Evolutionary conservation across 2,797 vertebrate species (phyloP).

Genomic region (Falco berigora): DNA sequence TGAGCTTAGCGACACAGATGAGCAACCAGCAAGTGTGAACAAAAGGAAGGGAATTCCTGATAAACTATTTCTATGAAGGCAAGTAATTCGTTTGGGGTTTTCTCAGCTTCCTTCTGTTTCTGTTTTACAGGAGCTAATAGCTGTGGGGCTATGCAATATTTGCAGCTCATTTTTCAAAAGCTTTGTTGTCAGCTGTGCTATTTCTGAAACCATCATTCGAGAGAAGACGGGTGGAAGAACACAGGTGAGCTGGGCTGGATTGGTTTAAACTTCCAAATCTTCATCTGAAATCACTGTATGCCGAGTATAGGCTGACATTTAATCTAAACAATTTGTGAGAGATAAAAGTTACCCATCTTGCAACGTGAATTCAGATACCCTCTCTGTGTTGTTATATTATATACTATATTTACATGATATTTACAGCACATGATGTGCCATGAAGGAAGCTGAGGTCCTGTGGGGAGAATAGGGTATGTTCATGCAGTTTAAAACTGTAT

Average conservation of each 20-base stretch:
- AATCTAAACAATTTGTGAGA: neutral
- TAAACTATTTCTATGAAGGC: neutral
- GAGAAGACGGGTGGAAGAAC: conserved; percentile 70
- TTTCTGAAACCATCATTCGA: conserved; percentile 65
- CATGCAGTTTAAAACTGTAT: neutral
- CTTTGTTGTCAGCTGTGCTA: conserved; percentile 51
- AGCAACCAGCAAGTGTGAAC: neutral
- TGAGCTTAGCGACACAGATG: neutral
- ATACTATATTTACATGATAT: neutral
- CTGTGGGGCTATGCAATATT: conserved; percentile 68
- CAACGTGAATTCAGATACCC: neutral
- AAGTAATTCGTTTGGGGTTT: neutral
- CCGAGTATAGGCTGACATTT: neutral
- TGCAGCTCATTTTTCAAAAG: conserved; percentile 67
- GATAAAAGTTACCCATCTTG: neutral
- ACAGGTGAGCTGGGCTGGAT: conserved; percentile 50
- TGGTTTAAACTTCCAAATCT: neutral
- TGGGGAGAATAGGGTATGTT: neutral
- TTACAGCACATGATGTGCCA: neutral
- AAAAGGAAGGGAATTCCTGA: neutral
- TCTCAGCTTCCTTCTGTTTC: neutral
- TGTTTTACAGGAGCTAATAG: conserved; percentile 64
- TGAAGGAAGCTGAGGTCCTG: neutral
- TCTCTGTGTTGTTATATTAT: neutral
- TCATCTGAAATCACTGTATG: neutral